phyloP scores from a whole-genome alignment of 2,113 vertebrate genomes.

The Oceanites oceanicus region DNA sequence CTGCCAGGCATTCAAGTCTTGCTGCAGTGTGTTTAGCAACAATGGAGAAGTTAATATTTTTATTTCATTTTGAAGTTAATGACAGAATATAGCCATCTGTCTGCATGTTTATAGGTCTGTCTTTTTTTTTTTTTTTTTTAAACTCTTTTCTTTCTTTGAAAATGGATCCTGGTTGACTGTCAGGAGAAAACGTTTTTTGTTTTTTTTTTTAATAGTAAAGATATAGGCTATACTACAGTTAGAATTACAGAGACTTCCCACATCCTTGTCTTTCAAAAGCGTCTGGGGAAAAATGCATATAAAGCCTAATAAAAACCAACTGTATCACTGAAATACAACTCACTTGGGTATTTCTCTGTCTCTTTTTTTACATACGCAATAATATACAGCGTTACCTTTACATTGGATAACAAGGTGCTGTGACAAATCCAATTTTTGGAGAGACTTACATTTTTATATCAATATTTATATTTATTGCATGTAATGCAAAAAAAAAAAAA shows the following conservation, averaged over 20 bases:
- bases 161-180: neutral
- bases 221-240: neutral
- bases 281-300: neutral
- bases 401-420: neutral
- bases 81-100: constrained; percentile 25
- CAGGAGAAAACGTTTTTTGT: neutral
- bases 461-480: neutral
- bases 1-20: neutral
- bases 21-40: neutral
- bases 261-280: neutral
- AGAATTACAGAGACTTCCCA: neutral
- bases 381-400: neutral
- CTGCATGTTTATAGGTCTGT: neutral
- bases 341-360: neutral
- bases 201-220: neutral
- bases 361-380: neutral
- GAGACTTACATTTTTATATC: neutral
- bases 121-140: neutral
- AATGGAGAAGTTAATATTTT: neutral
- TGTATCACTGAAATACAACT: neutral
- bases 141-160: neutral
- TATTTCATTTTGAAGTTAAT: constrained; percentile 13
- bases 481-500: too few relatives aligned
- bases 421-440: neutral
- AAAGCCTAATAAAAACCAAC: neutral